A percentile compares a stretch with the other conserved stretches of the same genome.
Conservation (phyloP, 2,888 invertebrate species). For the Amphipyra berbera region DNA sequence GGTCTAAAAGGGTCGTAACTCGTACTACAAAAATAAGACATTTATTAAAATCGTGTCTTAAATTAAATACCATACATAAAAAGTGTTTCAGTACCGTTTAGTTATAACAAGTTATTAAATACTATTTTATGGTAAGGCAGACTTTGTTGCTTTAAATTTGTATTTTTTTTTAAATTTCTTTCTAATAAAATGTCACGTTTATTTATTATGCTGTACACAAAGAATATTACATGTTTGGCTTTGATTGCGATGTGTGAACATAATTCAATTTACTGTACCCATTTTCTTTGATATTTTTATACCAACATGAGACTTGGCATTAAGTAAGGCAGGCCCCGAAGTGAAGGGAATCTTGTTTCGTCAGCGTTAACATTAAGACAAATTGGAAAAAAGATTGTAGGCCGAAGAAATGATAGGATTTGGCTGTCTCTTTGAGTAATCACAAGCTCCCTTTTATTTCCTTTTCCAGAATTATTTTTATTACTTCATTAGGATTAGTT, state of each 20-base stretch:
- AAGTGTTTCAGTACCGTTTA: too few relatives aligned
- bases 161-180: background rate
- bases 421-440: slow-evolving; percentile 80
- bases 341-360: slow-evolving; percentile 59
- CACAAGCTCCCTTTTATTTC: slow-evolving; percentile 71
- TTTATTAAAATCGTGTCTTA: too few relatives aligned
- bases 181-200: slow-evolving; percentile 17
- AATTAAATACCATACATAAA: too few relatives aligned
- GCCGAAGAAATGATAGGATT: slow-evolving; percentile 76
- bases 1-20: too few relatives aligned
- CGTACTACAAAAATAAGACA: too few relatives aligned
- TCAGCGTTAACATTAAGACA: slow-evolving; percentile 68
- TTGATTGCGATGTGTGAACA: slow-evolving; percentile 49
- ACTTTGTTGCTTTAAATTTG: too few relatives aligned
- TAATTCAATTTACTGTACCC: slow-evolving; percentile 48
- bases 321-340: slow-evolving; percentile 54
- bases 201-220: slow-evolving; percentile 15
- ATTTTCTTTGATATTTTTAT: slow-evolving; percentile 56
- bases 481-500: slow-evolving; percentile 74
- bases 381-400: slow-evolving; percentile 79
- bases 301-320: slow-evolving; percentile 50
- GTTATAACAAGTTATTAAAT: too few relatives aligned
- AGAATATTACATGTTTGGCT: slow-evolving; percentile 26
- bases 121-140: too few relatives aligned
- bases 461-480: slow-evolving; percentile 71